Percentiles rank a stretch among this genome's conserved stretches.
These are phyloP conservation scores for Fopius arisanus DNA, from an alignment of 1,140 invertebrate species.

Conservation along the genomic window DNA sequence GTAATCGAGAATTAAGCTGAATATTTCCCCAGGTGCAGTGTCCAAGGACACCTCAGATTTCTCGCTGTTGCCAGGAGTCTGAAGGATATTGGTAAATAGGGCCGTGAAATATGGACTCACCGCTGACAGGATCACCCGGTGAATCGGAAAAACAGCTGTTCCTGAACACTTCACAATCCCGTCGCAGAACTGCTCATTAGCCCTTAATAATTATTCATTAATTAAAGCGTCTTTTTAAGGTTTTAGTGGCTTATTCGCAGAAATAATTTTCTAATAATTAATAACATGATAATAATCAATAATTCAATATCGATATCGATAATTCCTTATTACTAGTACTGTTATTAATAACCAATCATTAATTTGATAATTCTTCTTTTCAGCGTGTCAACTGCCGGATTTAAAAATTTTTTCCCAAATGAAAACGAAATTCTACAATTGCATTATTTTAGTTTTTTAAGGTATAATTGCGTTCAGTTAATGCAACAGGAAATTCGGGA, in stretches of 20 bases:
- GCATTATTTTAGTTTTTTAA: too few relatives aligned
- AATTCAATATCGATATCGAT: too few relatives aligned
- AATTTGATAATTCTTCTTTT: too few relatives aligned
- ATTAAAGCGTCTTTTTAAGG: background rate
- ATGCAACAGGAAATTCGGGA: too few relatives aligned
- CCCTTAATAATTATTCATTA: slow-evolving; percentile 51
- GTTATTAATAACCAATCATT: too few relatives aligned
- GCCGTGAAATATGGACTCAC: slow-evolving; percentile 88
- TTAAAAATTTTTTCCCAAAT: too few relatives aligned
- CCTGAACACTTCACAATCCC: slow-evolving; percentile 77
- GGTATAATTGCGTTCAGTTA: too few relatives aligned
- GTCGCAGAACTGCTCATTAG: slow-evolving; percentile 81
- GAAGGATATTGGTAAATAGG: slow-evolving; percentile 79
- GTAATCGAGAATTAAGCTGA: slow-evolving; percentile 79
- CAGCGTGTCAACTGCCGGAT: too few relatives aligned
- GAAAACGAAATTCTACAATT: too few relatives aligned
- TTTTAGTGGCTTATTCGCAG: background rate
- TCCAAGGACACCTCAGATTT: slow-evolving; percentile 73
- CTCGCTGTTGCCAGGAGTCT: slow-evolving; percentile 65
- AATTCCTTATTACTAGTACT: too few relatives aligned
- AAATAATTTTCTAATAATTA: too few relatives aligned
- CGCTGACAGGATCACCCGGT: slow-evolving; percentile 82
- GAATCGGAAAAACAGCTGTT: slow-evolving; percentile 76
- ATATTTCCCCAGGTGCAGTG: slow-evolving; percentile 74
- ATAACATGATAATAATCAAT: too few relatives aligned